Evolutionary conservation across 2,113 vertebrate species (phyloP).

Genomic region (Coracopsis vasa): DNA sequence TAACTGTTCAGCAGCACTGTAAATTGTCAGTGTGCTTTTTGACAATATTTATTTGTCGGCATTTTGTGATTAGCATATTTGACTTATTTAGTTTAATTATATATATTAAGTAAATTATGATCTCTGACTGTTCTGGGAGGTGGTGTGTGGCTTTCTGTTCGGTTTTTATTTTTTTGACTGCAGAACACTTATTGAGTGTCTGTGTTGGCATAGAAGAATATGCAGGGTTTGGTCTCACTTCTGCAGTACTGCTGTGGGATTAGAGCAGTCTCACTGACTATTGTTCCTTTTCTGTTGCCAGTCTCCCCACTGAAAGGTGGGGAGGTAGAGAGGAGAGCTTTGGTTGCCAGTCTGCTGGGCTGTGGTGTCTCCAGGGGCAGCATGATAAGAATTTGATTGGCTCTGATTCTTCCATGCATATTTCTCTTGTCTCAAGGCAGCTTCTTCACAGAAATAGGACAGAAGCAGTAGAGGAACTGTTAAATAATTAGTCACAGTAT

Average conservation of each 20-base stretch:
- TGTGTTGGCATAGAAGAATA: not conserved
- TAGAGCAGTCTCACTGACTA: not conserved
- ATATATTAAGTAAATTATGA: not conserved
- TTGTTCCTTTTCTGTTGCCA: not conserved
- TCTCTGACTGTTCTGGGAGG: not conserved
- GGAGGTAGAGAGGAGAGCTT: not conserved
- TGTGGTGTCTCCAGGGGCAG: not conserved
- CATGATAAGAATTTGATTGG: not conserved
- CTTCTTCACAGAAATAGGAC: not conserved
- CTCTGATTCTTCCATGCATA: not conserved
- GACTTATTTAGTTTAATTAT: not conserved
- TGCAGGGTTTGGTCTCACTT: not conserved
- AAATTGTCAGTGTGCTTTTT: not conserved
- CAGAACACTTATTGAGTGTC: not conserved
- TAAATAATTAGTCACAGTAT: not conserved
- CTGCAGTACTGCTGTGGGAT: not conserved
- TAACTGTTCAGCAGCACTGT: not conserved
- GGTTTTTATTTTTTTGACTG: not conserved
- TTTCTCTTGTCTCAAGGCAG: not conserved
- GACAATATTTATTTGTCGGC: not conserved
- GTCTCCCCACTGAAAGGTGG: not conserved
- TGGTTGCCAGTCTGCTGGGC: not conserved
- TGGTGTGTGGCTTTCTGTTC: not conserved
- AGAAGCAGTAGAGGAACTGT: not conserved
- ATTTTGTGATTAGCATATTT: not conserved